Evolutionary conservation across 2,888 invertebrate species (phyloP).

Genomic region (Amiota communis): DNA sequence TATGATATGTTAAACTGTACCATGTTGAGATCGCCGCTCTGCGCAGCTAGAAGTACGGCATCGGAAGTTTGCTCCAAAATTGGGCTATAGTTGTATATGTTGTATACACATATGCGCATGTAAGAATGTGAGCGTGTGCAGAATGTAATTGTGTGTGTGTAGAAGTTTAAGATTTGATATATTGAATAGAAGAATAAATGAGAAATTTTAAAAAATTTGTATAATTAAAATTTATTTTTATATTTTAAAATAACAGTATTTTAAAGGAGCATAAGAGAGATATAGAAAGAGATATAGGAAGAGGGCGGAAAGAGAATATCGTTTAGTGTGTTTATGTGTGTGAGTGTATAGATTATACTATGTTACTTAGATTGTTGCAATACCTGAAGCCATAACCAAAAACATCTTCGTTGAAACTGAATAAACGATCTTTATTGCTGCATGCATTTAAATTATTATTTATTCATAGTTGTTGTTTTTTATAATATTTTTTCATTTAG

Average conservation of each 20-base stretch:
- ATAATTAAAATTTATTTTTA: background rate
- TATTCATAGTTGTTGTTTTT: no score
- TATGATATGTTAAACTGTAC: conserved; percentile 72
- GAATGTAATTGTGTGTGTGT: conserved; percentile 1
- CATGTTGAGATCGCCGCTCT: conserved; percentile 85
- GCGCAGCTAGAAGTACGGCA: conserved; percentile 86
- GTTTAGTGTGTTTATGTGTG: conserved; percentile 33
- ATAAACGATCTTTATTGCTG: conserved; percentile 87
- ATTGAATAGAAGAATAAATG: conserved; percentile 40
- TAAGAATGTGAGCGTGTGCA: conserved; percentile 36
- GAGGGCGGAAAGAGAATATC: conserved; percentile 33
- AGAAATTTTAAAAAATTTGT: conserved; percentile 31
- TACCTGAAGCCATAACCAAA: conserved; percentile 76
- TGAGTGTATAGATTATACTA: no score
- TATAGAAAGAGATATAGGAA: background rate
- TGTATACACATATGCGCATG: background rate
- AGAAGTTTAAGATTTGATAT: conserved; percentile 34
- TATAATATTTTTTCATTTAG: no score
- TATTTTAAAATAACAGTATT: conserved; percentile 18
- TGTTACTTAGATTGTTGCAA: background rate
- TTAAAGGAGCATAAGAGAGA: no score
- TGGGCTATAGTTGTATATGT: conserved; percentile 75
- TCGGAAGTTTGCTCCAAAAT: conserved; percentile 88
- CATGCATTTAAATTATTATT: conserved; percentile 75
- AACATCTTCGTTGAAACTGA: conserved; percentile 85